Evolutionary conservation across 2,888 invertebrate species (phyloP).

Genomic region (Drosophila aldrichi): DNA sequence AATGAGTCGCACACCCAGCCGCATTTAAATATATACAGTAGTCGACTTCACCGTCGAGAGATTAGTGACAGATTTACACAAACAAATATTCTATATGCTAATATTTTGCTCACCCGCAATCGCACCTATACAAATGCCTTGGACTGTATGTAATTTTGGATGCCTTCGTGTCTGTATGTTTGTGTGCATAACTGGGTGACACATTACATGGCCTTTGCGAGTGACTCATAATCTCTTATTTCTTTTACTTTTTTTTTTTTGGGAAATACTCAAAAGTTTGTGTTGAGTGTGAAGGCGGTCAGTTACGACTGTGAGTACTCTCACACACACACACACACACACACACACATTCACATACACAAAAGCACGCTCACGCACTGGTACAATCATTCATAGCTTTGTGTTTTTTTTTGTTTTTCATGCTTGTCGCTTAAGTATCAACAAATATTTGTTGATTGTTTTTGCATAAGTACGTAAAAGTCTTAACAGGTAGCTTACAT

Average conservation of each 20-base stretch:
- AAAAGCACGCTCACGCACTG: not conserved
- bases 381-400: not conserved
- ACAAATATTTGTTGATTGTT: slow-evolving; percentile 49
- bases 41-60: not conserved
- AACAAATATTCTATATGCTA: not conserved
- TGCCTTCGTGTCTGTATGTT: slow-evolving; percentile 31
- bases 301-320: slow-evolving; percentile 24
- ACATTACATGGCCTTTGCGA: slow-evolving; percentile 46
- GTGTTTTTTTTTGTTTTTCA: not conserved
- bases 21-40: not conserved
- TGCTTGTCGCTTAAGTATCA: slow-evolving; percentile 38
- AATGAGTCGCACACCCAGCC: not conserved
- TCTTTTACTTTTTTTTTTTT: slow-evolving; percentile 24
- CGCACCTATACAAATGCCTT: not conserved
- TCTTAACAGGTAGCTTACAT: slow-evolving; percentile 37
- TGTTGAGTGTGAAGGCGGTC: slow-evolving; percentile 30
- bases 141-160: slow-evolving; percentile 15
- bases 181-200: slow-evolving; percentile 47
- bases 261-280: slow-evolving; percentile 46
- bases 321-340: not conserved
- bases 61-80: too few relatives aligned
- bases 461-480: slow-evolving; percentile 27
- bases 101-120: not conserved
- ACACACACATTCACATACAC: not conserved
- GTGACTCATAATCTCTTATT: slow-evolving; percentile 38